Percentiles rank a stretch among this genome's conserved stretches.
phyloP scores from a whole-genome alignment of 64 coral and sea anemone genomes.

The Montipora sp. region DNA sequence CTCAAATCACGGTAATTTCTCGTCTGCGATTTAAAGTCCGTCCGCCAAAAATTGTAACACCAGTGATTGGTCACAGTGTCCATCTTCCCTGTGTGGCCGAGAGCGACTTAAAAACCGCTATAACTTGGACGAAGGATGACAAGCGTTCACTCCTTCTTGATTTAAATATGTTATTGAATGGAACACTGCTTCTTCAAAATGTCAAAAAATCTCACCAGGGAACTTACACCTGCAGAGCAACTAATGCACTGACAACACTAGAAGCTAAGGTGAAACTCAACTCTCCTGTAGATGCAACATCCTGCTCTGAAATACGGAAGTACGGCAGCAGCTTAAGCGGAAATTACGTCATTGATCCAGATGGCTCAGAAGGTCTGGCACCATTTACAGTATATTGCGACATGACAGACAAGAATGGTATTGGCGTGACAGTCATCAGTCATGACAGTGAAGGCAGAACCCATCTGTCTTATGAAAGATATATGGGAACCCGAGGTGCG shows the following conservation, averaged over 20 bases:
- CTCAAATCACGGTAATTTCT: background rate
- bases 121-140: background rate
- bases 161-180: background rate
- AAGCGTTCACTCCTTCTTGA: background rate
- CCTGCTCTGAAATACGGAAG: no score
- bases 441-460: background rate
- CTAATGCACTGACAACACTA: no score
- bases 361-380: background rate
- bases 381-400: background rate
- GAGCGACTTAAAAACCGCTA: constrained; percentile 11
- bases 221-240: no score
- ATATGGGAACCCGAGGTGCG: background rate
- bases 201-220: no score
- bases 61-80: background rate
- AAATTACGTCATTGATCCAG: background rate
- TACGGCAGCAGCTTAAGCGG: background rate
- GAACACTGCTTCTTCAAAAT: no score
- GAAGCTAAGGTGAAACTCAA: no score
- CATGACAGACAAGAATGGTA: background rate
- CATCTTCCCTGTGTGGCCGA: constrained; percentile 39
- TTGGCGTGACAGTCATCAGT: background rate
- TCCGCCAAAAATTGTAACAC: background rate
- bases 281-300: no score
- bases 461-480: background rate
- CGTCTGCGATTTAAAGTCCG: background rate